phyloP scores from a whole-genome alignment of 2,113 vertebrate species.

The Morone chrysops region DNA sequence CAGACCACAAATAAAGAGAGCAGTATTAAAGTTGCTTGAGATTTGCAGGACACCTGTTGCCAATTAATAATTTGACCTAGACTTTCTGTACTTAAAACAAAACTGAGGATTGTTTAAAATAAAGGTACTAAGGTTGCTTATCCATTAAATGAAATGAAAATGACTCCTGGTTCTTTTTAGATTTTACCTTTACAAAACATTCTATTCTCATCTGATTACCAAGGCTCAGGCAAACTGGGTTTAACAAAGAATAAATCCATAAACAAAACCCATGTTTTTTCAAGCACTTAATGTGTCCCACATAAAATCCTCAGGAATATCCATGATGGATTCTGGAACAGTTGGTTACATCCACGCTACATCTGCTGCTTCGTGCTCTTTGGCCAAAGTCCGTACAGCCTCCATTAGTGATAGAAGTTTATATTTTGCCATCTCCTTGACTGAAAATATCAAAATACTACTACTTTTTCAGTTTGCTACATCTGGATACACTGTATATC shows the following conservation, averaged over 20 bases:
- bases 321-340: background rate
- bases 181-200: background rate
- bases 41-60: background rate
- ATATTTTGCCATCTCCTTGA: background rate
- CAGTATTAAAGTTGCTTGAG: background rate
- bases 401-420: background rate
- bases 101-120: background rate
- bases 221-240: background rate
- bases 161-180: background rate
- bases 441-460: background rate
- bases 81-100: background rate
- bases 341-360: background rate
- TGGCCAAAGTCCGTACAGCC: too few relatives aligned
- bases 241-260: background rate
- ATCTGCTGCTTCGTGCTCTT: background rate
- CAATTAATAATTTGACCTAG: background rate
- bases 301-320: background rate
- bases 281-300: background rate
- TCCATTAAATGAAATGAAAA: background rate
- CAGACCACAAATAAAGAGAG: background rate
- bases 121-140: too few relatives aligned
- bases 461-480: background rate
- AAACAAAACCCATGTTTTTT: background rate
- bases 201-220: background rate
- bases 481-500: background rate